Percentiles rank a stretch among this genome's conserved stretches.
These are phyloP conservation scores for Notolabrus celidotus DNA, from an alignment of 2,797 vertebrate species.

Conservation along the genomic window DNA sequence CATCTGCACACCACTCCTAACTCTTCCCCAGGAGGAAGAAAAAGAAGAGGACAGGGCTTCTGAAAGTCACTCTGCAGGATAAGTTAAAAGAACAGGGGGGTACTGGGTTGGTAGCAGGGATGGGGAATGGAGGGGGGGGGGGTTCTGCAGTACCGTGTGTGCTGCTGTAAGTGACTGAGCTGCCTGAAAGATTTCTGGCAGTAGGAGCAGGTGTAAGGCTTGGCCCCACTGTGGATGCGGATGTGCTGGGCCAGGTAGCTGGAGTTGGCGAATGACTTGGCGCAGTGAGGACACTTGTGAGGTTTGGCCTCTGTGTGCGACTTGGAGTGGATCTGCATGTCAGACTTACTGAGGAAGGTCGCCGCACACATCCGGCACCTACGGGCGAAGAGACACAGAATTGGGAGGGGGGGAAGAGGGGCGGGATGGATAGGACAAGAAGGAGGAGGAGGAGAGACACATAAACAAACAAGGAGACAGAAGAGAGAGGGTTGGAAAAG, in stretches of 20 bases:
- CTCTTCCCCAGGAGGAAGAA: constrained; percentile 46
- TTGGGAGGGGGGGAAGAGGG: constrained; percentile 77
- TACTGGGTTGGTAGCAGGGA: constrained; percentile 25
- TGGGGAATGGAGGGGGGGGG: neutral
- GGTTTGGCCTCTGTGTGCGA: constrained; percentile 99
- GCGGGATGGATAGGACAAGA: constrained; percentile 63
- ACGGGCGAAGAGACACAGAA: constrained; percentile 87
- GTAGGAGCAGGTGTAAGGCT: constrained; percentile 99
- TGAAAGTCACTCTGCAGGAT: constrained; percentile 60
- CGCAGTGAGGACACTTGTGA: constrained; percentile 99
- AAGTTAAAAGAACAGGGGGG: constrained; percentile 61
- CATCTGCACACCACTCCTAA: constrained; percentile 52
- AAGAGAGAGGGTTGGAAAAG: constrained; percentile 24
- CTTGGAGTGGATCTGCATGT: constrained; percentile 99
- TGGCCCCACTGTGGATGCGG: constrained; percentile 99
- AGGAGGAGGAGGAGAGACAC: constrained; percentile 46
- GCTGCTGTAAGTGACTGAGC: constrained; percentile 99
- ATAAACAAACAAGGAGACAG: constrained; percentile 40
- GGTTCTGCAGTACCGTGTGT: constrained; percentile 95
- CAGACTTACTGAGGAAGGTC: constrained; percentile 99
- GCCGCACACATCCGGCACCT: constrained; percentile 99
- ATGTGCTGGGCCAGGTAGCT: constrained; percentile 99
- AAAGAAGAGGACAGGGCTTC: constrained; percentile 43
- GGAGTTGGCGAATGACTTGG: constrained; percentile 99
- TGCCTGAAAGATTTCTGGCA: constrained; percentile 99